Evolutionary conservation across 2,888 invertebrate genomes (phyloP), one percentile per base, ranked within the genome.

Genomic region (Odontocolon sp.): DNA sequence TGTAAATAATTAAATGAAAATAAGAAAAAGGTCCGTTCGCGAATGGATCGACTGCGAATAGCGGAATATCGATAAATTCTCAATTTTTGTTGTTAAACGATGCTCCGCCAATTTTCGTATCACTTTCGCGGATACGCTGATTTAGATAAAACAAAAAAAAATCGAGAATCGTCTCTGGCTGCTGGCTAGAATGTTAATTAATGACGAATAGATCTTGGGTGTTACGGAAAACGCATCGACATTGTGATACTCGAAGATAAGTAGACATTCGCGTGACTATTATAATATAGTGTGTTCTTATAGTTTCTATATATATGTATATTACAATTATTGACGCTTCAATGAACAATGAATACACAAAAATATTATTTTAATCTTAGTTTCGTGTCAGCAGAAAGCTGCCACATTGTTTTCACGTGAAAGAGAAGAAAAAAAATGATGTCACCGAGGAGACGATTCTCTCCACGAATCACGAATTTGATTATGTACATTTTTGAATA

Each of bases 201-300:
- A 16, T 2, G 47, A 56, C 57, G 28, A 16, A 23, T n/a, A 14
- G 23, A 2, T 56, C 54, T 56, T 47, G 36, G 54, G 23, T 56
- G 8, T 63, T 21, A 36, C 31, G 23, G 67, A 23, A 54, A 36
- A 31, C 28, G 14, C 52, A 61, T 47, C 50, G 50, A 50, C 47
- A 84, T 83, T 84, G 83, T 84, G 85, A 84, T 85, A 85, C 75
- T 85, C 84, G 78, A 45, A 80, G 79, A 82, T 84, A 84, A 84
- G 80, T 83, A 82, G 67, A 68, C 77, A 81, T 61, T 57, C 52
- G 76, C 68, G 70, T 75, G 76, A 67, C 77, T 31, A 64, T 31
- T 42, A 78, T 81, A 74, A 33, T 54, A 78, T 14, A 50, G 54
- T 21, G 38, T 40, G 47, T 9, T 47, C 23, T 28, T 14, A n/a